Percentiles rank a stretch among this genome's conserved stretches.
Evolutionary conservation across 2,113 vertebrate species (phyloP).

Genomic region (Nipponia nippon): DNA sequence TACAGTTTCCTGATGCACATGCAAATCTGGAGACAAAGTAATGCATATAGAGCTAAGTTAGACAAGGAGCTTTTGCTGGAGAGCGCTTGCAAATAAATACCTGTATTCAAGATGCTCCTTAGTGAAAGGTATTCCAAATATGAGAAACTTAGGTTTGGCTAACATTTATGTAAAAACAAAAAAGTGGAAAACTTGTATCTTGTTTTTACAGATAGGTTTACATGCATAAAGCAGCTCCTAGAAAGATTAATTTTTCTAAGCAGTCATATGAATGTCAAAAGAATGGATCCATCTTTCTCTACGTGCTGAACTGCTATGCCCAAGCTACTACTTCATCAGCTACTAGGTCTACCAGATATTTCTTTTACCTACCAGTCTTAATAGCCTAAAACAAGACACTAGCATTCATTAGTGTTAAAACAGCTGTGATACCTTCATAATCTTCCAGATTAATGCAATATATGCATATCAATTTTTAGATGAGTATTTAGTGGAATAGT

Average conservation of each 20-base stretch:
- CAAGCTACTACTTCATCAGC: not conserved
- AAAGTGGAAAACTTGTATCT: not conserved
- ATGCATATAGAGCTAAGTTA: not conserved
- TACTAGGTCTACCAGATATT: not conserved
- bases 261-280: not conserved
- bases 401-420: not conserved
- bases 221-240: not conserved
- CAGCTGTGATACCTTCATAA: not conserved
- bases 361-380: not conserved
- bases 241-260: not conserved
- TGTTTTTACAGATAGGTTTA: not conserved
- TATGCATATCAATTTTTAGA: not conserved
- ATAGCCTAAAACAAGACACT: not conserved
- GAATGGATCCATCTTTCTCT: not conserved
- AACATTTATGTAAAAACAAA: not conserved
- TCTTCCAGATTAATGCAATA: not conserved
- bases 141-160: not conserved
- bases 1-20: not conserved
- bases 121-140: not conserved
- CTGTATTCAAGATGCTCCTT: not conserved
- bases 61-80: not conserved
- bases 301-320: not conserved
- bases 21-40: not conserved
- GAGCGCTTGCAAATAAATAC: not conserved
- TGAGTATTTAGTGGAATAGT: not conserved